These are phyloP conservation scores for Argyresthia albistria DNA, from an alignment of 2,888 invertebrate species.

Conservation along the genomic window DNA sequence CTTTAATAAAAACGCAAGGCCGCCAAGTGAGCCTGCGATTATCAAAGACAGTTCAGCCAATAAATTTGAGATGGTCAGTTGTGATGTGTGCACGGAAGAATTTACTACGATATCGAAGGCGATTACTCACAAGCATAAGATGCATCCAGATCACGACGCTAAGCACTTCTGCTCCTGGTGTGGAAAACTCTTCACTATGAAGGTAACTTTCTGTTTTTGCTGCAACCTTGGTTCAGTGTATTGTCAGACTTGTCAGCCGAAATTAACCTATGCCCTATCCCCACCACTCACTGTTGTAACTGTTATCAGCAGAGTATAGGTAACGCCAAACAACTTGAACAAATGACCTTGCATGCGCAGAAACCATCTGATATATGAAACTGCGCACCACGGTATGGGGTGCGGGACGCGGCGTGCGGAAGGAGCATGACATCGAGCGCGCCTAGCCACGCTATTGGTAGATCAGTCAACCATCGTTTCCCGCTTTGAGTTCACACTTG, in stretches of 20 bases:
- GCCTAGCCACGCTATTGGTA: too few species aligned
- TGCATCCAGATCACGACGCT: constrained; percentile 74
- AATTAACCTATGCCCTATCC: constrained; percentile 2
- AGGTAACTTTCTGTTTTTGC: constrained; percentile 46
- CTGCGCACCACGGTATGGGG: too few species aligned
- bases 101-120: constrained; percentile 74
- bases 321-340: too few species aligned
- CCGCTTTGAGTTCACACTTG: too few species aligned
- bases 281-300: not conserved
- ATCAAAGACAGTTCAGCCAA: constrained; percentile 30
- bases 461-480: too few species aligned
- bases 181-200: constrained; percentile 78
- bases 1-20: constrained; percentile 42
- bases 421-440: too few species aligned
- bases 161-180: constrained; percentile 79
- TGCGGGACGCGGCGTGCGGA: too few species aligned
- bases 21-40: constrained; percentile 24
- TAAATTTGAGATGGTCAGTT: constrained; percentile 49
- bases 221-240: not conserved
- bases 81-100: constrained; percentile 74
- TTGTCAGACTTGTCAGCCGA: not conserved
- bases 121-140: constrained; percentile 77
- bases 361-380: too few species aligned
- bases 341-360: too few species aligned
- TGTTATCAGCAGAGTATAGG: not conserved